Percentiles rank a stretch among this genome's conserved stretches.
These are phyloP conservation scores for Drosophila tanythrix DNA, from an alignment of 2,888 invertebrate genomes.

Conservation along the genomic window DNA sequence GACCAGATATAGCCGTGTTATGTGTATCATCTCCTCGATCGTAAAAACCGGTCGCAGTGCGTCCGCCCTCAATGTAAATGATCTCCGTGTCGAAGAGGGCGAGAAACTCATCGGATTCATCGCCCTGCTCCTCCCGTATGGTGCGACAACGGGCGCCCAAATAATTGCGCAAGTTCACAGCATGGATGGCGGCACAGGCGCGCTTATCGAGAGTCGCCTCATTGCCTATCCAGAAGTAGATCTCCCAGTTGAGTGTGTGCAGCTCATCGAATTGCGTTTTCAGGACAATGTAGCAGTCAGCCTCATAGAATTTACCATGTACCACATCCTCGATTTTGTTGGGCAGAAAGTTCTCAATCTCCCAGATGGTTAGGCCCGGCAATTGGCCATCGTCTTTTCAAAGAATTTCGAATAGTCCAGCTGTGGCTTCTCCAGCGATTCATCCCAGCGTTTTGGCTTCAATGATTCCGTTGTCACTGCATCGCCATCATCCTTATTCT, in stretches of 20 bases:
- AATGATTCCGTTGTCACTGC: constrained; percentile 79
- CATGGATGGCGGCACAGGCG: constrained; percentile 92
- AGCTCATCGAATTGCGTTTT: constrained; percentile 94
- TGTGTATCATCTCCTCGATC: constrained; percentile 95
- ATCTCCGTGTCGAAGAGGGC: constrained; percentile 95
- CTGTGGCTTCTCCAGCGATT: constrained; percentile 96
- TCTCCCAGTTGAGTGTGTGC: constrained; percentile 95
- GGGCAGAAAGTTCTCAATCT: constrained; percentile 99
- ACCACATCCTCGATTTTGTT: constrained; percentile 96
- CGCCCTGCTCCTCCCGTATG: constrained; percentile 97
- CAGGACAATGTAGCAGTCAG: constrained; percentile 98
- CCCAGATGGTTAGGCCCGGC: constrained; percentile 97
- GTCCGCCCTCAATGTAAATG: constrained; percentile 98
- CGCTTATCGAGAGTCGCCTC: constrained; percentile 92
- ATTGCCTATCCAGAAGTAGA: constrained; percentile 99
- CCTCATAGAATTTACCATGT: constrained; percentile 99
- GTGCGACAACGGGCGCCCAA: constrained; percentile 97
- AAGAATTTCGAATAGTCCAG: constrained; percentile 99
- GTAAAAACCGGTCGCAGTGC: constrained; percentile 98
- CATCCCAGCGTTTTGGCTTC: constrained; percentile 98
- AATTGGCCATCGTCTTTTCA: constrained; percentile 96
- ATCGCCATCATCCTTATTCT: constrained; percentile 86
- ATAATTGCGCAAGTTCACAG: constrained; percentile 98
- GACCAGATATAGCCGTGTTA: constrained; percentile 93
- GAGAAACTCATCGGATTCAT: constrained; percentile 98